phyloP scores from a whole-genome alignment of 53 echinoderm and acorn worm species.

The Mesocentrotus franciscanus region DNA sequence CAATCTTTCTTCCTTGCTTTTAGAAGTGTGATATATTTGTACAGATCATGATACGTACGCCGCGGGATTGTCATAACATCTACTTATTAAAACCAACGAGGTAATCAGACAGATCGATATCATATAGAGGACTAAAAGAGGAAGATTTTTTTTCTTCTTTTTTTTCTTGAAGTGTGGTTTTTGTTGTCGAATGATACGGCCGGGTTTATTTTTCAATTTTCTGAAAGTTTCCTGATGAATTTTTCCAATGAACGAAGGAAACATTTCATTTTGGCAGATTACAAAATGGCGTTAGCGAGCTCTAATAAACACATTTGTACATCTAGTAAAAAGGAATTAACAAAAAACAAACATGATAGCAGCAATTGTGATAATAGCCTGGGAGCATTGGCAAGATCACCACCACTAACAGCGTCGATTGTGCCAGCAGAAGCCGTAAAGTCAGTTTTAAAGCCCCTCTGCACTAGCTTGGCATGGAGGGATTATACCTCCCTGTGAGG shows the following conservation, averaged over 20 bases:
- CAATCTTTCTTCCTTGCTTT: not conserved
- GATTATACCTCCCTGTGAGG: too few species aligned
- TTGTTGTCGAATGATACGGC: not conserved
- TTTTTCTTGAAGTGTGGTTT: not conserved
- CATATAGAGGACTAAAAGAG: not conserved
- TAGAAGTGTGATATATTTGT: not conserved
- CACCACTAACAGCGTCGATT: not conserved
- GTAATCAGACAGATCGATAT: slow-evolving; percentile 12
- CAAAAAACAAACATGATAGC: not conserved
- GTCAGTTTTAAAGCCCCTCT: too few species aligned
- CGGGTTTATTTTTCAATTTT: not conserved
- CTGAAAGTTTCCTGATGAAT: not conserved
- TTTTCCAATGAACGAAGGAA: not conserved
- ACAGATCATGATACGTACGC: slow-evolving; percentile 1
- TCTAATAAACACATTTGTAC: not conserved
- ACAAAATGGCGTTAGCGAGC: not conserved
- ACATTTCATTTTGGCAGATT: not conserved
- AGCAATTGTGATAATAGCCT: not conserved
- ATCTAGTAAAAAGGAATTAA: not conserved
- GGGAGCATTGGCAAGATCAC: not conserved
- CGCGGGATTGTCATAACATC: slow-evolving; percentile 27
- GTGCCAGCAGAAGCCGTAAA: too few species aligned
- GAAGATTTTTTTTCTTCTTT: not conserved
- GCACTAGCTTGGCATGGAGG: too few species aligned
- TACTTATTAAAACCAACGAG: slow-evolving; percentile 23